Conservation (phyloP, 2,888 invertebrate species). For the Eupithecia abbreviata region DNA sequence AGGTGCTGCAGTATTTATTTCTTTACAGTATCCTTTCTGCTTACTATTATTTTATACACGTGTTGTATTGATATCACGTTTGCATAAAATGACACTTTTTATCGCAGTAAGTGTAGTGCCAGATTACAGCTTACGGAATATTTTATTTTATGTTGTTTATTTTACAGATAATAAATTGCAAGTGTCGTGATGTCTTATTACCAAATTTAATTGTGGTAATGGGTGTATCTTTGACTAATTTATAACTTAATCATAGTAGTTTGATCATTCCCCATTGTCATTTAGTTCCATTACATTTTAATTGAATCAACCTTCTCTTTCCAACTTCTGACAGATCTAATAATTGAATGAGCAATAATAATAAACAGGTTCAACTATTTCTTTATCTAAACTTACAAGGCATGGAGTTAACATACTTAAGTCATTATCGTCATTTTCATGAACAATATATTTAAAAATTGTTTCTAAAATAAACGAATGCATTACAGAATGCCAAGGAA, state of each 20-base stretch:
- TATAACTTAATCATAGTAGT: slow-evolving; percentile 12
- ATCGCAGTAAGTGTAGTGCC: slow-evolving; percentile 19
- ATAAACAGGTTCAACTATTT: slow-evolving; percentile 24
- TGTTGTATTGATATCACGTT: background rate
- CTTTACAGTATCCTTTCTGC: background rate
- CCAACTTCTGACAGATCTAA: slow-evolving; percentile 20
- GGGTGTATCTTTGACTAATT: slow-evolving; percentile 78
- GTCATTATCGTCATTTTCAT: slow-evolving; percentile 21
- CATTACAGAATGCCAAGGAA: slow-evolving; percentile 78
- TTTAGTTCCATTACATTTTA: slow-evolving; percentile 24
- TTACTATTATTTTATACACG: background rate
- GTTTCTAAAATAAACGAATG: slow-evolving; percentile 32
- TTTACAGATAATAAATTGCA: slow-evolving; percentile 36
- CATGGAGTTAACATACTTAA: slow-evolving; percentile 36
- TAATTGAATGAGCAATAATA: slow-evolving; percentile 10
- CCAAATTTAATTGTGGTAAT: slow-evolving; percentile 61
- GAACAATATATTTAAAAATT: background rate
- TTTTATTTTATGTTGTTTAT: background rate
- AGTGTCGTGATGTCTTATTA: slow-evolving; percentile 40
- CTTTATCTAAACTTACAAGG: slow-evolving; percentile 26
- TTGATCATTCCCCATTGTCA: slow-evolving; percentile 18
- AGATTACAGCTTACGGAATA: background rate
- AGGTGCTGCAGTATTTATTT: background rate
- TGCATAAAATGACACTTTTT: background rate
- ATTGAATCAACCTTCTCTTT: slow-evolving; percentile 26